Evolutionary conservation across 2,888 invertebrate species (phyloP), one percentile per base, ranked within the genome.

Genomic region (Tachina lurida): DNA sequence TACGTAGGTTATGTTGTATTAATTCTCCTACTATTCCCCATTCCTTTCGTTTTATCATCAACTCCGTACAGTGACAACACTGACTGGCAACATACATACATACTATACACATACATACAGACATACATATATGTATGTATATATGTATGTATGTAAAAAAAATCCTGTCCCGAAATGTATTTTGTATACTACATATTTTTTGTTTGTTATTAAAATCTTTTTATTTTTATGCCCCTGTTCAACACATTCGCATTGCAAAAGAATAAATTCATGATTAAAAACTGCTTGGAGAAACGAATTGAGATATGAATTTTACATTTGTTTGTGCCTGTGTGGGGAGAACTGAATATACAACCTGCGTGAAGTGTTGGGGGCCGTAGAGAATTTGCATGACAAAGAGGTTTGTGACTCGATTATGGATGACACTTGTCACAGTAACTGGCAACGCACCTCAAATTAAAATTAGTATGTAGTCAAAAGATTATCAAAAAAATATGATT

Each of bases 201-300:
- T 68, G 71, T 12, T 82, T 63, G 19, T 62, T 54, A 54, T 75
- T 60, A 17, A 81, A 81, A 54, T 62, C 81, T 45, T 68, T 68
- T 81, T 45, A 60, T 68, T 81, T 78, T 54, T 62, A 54, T 60
- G n/a, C 80, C 60, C 74, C 67, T 15, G 60, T 13, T 60, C n/a
- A 81, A 68, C 31, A 45, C 54, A 54, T 47, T 68, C 10, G 54
- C 62, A 63, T 52, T 52, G 52, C 41, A 70, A 60, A 67, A 31
- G 15, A 47, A 10, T 41, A 58, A 58, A 58, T 3, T 47, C 7
- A 60, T 43, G 10, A 22, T 5, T 75, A 31, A 70, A 60, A 54
- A 75, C 19, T 62, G 45, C 45, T 62, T 52, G 45, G 62, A 68
- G 75, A 81, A 75, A 81, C 75, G 47, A 75, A 62, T 13, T 68